Conservation (phyloP, 2,113 vertebrate genomes). For the Henicopernis longicauda region DNA sequence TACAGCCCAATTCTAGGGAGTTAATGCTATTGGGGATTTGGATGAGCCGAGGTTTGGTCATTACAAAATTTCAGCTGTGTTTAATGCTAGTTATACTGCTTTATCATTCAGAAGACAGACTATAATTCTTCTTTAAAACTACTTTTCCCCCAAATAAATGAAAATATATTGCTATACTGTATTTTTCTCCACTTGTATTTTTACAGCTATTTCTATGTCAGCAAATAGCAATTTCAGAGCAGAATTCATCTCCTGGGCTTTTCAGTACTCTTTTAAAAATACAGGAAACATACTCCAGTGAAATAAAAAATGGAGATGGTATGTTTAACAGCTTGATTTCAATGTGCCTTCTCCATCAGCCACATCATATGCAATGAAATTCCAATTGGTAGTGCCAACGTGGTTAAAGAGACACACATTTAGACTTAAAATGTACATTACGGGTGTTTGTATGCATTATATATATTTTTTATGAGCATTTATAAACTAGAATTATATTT, state of each 20-base stretch:
- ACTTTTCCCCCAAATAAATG: constrained; percentile 43
- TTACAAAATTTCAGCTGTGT: constrained; percentile 55
- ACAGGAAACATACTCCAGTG: constrained; percentile 32
- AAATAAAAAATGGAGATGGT: constrained; percentile 46
- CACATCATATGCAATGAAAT: constrained; percentile 24
- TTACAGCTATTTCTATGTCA: constrained; percentile 55
- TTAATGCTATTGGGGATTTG: constrained; percentile 48
- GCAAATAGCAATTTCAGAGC: constrained; percentile 54
- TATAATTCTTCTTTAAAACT: constrained; percentile 54
- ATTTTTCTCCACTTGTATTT: constrained; percentile 35
- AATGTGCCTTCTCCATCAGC: constrained; percentile 11
- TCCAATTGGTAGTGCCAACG: background rate
- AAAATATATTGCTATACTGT: constrained; percentile 40
- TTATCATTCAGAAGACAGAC: constrained; percentile 47
- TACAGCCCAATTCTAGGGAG: constrained; percentile 20
- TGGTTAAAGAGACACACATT: background rate
- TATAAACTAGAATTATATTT: constrained; percentile 26
- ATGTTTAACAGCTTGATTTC: constrained; percentile 56
- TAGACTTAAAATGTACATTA: background rate
- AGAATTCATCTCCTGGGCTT: constrained; percentile 54
- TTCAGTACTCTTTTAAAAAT: constrained; percentile 45
- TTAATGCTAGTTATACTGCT: constrained; percentile 43
- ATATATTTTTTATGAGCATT: background rate
- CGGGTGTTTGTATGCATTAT: background rate
- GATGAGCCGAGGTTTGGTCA: constrained; percentile 38